Base-by-base conservation (phyloP, 64 coral and sea anemone species). In the Porites australiensis region DNA sequence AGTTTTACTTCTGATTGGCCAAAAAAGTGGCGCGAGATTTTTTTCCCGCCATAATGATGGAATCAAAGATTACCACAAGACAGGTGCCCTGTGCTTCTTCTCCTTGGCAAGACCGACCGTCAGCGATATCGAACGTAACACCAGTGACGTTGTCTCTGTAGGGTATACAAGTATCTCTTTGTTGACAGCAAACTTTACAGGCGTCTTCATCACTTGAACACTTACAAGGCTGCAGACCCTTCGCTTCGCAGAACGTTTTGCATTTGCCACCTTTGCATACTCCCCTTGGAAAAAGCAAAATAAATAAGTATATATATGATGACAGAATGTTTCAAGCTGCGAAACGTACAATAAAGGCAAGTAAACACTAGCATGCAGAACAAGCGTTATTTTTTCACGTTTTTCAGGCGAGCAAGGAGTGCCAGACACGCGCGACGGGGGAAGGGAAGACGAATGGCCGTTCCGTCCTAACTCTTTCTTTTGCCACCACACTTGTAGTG, bases 141-240 rank as follows among this genome's bases (percentile, higher is more conserved):
- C 60, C 74, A 70, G 71, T 93, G 5, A 16, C 52, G 6, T 77
- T 63, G 16, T 58, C 43, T 64, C 20, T 86, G 72, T 75, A 70
- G 4, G 91, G 90, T 64, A 13, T 48, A 44, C 97, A 98, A 65
- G 23, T 54, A 15, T 50, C 74, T 0, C 44, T 66, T 10, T 22
- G 55, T 37, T 93, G 72, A 58, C 97, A 98, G 51, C 97, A 98
- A 51, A 98, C 92, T 64, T 94, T 96, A 73, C 97, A 98, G 3
- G 87, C 77, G 48, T 98, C 71, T 15, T 78, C 75, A 53, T 76
- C 83, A 8, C 85, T 63, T 13, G 13, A 18, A 50, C 97, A 98
- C 63, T 94, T 75, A n/a, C 97, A 98, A 8, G 97, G 92, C 10
- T 54, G 67, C 82, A 91, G 58, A 22, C 71, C 64, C 22, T 82